Conservation (phyloP, 1,140 invertebrate genomes). For the Subanguina moxae region DNA sequence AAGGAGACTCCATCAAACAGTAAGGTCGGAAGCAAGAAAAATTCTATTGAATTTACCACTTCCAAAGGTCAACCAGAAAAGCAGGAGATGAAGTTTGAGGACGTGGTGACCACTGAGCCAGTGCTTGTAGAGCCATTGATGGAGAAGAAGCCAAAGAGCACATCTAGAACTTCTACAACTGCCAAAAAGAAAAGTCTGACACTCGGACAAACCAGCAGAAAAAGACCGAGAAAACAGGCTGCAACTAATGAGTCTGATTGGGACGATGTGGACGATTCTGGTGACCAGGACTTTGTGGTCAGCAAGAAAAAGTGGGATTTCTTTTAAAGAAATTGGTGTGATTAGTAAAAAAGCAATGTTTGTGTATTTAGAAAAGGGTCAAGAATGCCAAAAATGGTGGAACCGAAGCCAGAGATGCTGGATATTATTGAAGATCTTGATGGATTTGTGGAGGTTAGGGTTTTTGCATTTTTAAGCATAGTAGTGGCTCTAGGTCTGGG, state of each 20-base stretch:
- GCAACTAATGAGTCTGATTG: not conserved
- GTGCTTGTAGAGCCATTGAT: too few species aligned
- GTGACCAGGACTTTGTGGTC: conserved; percentile 16
- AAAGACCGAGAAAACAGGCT: not conserved
- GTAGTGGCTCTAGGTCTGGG: not conserved
- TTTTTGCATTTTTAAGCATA: not conserved
- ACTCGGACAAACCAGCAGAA: not conserved
- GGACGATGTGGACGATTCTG: not conserved
- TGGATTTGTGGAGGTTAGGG: not conserved
- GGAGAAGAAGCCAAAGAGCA: too few species aligned
- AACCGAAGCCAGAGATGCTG: not conserved
- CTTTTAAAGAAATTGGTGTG: not conserved
- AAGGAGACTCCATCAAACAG: too few species aligned
- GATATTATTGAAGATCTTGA: not conserved
- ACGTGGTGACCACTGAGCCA: too few species aligned
- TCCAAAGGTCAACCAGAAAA: too few species aligned
- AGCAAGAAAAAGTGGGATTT: not conserved
- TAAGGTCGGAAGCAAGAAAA: too few species aligned
- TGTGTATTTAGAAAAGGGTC: not conserved
- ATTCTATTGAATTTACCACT: too few species aligned
- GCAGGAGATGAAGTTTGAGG: too few species aligned
- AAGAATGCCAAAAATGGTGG: not conserved
- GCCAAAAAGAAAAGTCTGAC: too few species aligned
- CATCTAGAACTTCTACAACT: too few species aligned
- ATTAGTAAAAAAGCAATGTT: too few species aligned